phyloP scores from a whole-genome alignment of 2,797 vertebrate species.

The Gallinago stenura region DNA sequence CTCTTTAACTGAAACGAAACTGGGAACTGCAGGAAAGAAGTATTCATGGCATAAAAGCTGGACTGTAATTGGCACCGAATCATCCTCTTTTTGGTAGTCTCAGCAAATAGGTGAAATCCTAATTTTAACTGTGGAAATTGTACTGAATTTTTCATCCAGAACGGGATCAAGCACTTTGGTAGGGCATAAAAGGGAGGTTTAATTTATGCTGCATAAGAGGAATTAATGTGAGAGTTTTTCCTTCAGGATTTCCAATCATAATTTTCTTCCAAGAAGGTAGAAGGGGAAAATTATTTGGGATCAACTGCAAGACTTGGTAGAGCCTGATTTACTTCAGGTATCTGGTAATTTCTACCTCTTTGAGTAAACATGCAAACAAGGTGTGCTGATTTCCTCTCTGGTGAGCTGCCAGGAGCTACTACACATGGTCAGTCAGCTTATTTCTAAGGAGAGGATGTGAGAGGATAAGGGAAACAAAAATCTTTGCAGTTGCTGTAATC shows the following conservation, averaged over 20 bases:
- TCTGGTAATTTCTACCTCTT: background rate
- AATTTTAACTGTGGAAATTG: background rate
- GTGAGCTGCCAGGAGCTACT: background rate
- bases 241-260: background rate
- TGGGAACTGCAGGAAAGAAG: background rate
- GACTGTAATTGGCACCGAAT: background rate
- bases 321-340: background rate
- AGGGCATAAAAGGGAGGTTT: background rate
- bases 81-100: background rate
- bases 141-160: background rate
- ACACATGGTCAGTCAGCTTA: background rate
- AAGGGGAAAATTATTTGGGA: background rate
- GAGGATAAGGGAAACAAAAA: background rate
- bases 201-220: background rate
- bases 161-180: background rate
- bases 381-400: background rate
- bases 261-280: background rate
- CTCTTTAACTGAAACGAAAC: background rate
- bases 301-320: background rate
- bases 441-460: background rate
- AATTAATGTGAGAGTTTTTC: background rate
- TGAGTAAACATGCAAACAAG: accelerated
- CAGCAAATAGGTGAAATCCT: background rate
- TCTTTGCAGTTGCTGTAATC: background rate
- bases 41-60: background rate